Evolutionary conservation across 2,113 vertebrate species (phyloP).

Genomic region (Syrrhaptes paradoxus): DNA sequence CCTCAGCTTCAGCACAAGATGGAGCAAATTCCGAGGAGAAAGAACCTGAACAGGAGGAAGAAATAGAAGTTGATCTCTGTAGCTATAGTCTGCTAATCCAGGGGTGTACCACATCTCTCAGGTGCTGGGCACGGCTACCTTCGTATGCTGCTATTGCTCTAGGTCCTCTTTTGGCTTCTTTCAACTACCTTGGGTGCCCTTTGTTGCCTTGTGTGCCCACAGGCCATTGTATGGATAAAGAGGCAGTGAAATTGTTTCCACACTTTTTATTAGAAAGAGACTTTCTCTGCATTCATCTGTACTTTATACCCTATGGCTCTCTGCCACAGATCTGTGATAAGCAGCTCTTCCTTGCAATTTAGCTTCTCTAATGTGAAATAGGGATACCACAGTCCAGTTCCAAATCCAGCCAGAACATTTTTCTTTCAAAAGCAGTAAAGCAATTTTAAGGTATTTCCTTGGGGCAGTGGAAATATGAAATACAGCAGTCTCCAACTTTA

Average conservation of each 20-base stretch:
- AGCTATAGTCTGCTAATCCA: background rate
- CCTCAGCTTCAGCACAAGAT: background rate
- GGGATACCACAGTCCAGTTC: background rate
- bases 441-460: slow-evolving; percentile 33
- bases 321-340: slow-evolving; percentile 12
- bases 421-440: slow-evolving; percentile 13
- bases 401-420: slow-evolving; percentile 1
- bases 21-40: background rate
- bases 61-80: background rate
- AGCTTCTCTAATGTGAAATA: background rate
- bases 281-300: background rate
- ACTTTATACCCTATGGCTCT: background rate
- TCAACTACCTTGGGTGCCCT: background rate
- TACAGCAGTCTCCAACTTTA: slow-evolving; percentile 18
- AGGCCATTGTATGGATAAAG: background rate
- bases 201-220: background rate
- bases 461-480: slow-evolving; percentile 19
- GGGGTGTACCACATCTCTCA: background rate
- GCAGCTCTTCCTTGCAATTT: background rate
- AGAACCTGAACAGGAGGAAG: background rate
- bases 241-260: background rate
- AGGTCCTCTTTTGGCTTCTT: background rate
- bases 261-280: background rate
- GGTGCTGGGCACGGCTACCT: background rate
- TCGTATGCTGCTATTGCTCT: background rate